Evolutionary conservation across 2,888 invertebrate genomes (phyloP).

Genomic region (Phasia obesa): DNA sequence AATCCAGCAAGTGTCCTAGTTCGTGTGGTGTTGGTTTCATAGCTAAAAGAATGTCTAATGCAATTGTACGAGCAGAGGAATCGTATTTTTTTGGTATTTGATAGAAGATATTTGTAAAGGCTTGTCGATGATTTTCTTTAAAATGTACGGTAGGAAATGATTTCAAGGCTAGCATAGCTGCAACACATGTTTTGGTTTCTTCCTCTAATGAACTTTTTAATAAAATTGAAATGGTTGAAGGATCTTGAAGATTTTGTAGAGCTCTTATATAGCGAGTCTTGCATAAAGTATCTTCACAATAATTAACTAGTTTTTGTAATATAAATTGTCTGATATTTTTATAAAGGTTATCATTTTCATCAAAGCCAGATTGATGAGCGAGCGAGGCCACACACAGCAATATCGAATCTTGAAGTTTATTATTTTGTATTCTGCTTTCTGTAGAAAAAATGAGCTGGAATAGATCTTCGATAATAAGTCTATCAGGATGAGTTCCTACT

Average conservation of each 20-base stretch:
- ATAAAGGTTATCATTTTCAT: slow-evolving; percentile 75
- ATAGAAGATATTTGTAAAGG: slow-evolving; percentile 85
- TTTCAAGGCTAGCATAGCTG: slow-evolving; percentile 87
- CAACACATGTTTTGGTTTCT: slow-evolving; percentile 84
- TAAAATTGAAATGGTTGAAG: slow-evolving; percentile 85
- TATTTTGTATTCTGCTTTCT: slow-evolving; percentile 82
- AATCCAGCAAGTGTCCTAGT: slow-evolving; percentile 84
- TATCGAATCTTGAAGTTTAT: slow-evolving; percentile 87
- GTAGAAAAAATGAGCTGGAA: slow-evolving; percentile 77
- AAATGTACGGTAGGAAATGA: slow-evolving; percentile 82
- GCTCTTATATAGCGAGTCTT: slow-evolving; percentile 86
- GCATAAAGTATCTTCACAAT: slow-evolving; percentile 85
- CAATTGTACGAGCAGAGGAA: slow-evolving; percentile 87
- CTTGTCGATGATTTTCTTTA: slow-evolving; percentile 81
- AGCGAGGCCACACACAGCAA: slow-evolving; percentile 87
- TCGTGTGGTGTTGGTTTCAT: slow-evolving; percentile 84
- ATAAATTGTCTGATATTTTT: slow-evolving; percentile 43
- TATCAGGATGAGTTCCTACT: slow-evolving; percentile 86
- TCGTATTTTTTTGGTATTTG: slow-evolving; percentile 85
- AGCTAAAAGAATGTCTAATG: slow-evolving; percentile 87
- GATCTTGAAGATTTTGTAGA: slow-evolving; percentile 87
- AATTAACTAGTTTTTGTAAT: slow-evolving; percentile 80
- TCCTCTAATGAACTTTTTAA: slow-evolving; percentile 84
- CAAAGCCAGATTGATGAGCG: slow-evolving; percentile 83
- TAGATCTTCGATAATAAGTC: slow-evolving; percentile 82